These are phyloP conservation scores for Sardina pilchardus DNA, from an alignment of 2,113 vertebrate species.

Conservation along the genomic window DNA sequence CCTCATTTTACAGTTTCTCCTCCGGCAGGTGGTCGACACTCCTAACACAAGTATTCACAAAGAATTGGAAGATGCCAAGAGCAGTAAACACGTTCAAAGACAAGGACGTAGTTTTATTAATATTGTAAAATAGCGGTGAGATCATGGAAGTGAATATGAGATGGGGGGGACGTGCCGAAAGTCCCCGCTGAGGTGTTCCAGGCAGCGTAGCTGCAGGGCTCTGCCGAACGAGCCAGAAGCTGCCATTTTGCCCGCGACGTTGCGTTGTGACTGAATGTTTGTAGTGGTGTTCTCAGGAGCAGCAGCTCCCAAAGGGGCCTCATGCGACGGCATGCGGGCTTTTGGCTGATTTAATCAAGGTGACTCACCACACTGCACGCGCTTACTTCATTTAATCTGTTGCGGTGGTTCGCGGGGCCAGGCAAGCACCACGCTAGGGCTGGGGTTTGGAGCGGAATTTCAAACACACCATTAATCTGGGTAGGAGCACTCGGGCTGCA, in stretches of 20 bases:
- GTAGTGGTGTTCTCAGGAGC: too few relatives aligned
- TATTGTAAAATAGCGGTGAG: not conserved
- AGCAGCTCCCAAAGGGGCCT: not conserved
- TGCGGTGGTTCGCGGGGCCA: constrained; percentile 38
- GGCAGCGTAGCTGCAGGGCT: not conserved
- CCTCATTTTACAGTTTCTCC: not conserved
- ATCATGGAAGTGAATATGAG: not conserved
- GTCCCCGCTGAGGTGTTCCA: not conserved
- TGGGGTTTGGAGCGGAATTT: constrained; percentile 33
- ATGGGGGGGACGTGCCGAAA: not conserved
- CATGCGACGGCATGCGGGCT: not conserved
- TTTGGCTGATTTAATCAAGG: constrained; percentile 51
- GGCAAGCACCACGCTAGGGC: not conserved
- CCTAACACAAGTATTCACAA: not conserved
- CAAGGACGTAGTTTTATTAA: not conserved
- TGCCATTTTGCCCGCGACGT: not conserved
- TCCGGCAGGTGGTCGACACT: not conserved
- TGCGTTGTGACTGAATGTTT: not conserved
- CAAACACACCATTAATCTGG: constrained; percentile 37
- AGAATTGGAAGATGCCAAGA: not conserved
- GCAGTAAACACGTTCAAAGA: not conserved
- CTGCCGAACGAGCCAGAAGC: not conserved
- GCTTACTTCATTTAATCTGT: constrained; percentile 49
- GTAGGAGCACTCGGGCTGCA: not conserved
- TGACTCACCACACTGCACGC: constrained; percentile 37